Evolutionary conservation across 2,888 invertebrate genomes (phyloP), one percentile per base, ranked within the genome.

Genomic region (Tineola bisselliella): DNA sequence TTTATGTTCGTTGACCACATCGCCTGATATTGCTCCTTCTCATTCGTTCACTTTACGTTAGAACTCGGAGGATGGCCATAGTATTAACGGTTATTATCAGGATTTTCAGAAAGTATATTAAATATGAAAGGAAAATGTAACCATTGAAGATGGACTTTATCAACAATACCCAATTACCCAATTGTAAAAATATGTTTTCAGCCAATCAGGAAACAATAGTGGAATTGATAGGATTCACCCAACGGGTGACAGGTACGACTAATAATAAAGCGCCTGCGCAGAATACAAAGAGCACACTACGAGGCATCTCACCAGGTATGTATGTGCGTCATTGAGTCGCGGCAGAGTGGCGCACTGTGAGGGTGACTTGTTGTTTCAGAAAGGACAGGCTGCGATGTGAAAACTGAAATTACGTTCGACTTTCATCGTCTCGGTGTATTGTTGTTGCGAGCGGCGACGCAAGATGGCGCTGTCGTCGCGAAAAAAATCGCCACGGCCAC

Each of bases 161-260:
- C n/a, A n/a, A n/a, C n/a, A n/a, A n/a, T n/a, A n/a, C n/a, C n/a
- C n/a, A n/a, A n/a, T n/a, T n/a, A n/a, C n/a, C n/a, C n/a, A n/a
- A n/a, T n/a, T 43, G 60, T 62, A n/a, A 38, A 2, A 10, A 6
- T 38, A 38, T 38, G 10, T 38, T 38, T 38, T n/a, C 38, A 94
- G 96, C 97, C 0, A 98, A 98, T 81, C 97, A 97, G 76, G 97
- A 97, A 78, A 98, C 98, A 0, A 93, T 98, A 65, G 94, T 97
- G 10, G 98, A 98, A 77, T 80, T 98, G 62, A 90, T 97, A 66
- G 94, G 95, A n/a, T 97, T 98, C 73, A 89, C 91, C 3, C 92
- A 93, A 68, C 89, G 95, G 59, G 91, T 95, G 67, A 63, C 76
- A 62, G 77, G 74, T 12, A 68, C 68, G 3, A 38, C 38, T 12